Evolutionary conservation across 2,797 vertebrate species (phyloP).

Genomic region (Chromobotia macracanthus): DNA sequence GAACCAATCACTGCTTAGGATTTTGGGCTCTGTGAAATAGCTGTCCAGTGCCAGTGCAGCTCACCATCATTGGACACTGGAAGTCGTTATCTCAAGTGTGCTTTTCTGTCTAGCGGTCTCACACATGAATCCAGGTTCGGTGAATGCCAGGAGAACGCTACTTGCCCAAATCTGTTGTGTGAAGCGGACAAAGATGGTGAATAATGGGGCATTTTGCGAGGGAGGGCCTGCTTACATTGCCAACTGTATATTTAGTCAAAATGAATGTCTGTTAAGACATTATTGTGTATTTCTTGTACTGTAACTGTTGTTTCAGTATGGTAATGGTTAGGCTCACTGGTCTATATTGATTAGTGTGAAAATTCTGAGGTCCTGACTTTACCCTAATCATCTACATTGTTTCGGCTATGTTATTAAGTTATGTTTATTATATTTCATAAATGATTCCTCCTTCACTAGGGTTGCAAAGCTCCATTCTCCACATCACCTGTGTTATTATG

Average conservation of each 20-base stretch:
- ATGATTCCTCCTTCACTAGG: background rate
- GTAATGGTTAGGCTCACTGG: background rate
- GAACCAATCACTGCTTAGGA: constrained; percentile 5
- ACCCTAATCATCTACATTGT: too few species aligned
- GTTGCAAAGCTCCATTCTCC: background rate
- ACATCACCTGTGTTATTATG: background rate
- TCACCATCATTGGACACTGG: background rate
- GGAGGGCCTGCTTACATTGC: background rate
- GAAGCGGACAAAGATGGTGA: constrained; percentile 17
- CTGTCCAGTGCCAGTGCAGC: background rate
- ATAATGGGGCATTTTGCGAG: background rate
- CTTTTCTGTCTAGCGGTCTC: background rate
- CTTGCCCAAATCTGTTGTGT: background rate
- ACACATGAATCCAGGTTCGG: constrained; percentile 7
- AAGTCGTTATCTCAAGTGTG: constrained; percentile 5
- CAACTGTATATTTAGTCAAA: background rate
- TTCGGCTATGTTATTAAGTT: too few species aligned
- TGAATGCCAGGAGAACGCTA: background rate
- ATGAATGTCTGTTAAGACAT: background rate
- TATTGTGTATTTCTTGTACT: background rate
- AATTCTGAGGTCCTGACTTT: background rate
- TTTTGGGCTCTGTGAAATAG: background rate
- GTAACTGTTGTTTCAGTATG: background rate
- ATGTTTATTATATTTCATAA: background rate
- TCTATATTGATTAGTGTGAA: background rate